These are phyloP conservation scores for Lemur catta DNA, from an alignment of 2,797 vertebrate genomes.

Conservation along the genomic window DNA sequence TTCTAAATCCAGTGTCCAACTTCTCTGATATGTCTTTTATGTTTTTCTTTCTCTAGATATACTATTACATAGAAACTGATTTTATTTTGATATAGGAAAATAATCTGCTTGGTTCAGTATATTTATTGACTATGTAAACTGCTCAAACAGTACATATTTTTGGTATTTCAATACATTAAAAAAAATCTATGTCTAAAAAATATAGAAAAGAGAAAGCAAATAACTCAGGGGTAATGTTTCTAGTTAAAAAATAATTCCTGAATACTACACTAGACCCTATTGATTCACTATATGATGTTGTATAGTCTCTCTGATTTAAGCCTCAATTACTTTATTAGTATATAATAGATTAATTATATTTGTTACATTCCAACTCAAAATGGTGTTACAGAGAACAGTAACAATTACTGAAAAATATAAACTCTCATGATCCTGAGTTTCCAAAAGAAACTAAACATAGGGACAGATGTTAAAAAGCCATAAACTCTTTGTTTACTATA, in stretches of 20 bases:
- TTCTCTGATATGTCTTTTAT: background rate
- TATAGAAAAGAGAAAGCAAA: background rate
- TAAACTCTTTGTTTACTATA: background rate
- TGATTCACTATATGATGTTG: background rate
- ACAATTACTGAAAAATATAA: background rate
- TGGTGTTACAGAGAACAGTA: background rate
- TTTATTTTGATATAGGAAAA: conserved; percentile 9
- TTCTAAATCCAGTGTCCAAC: background rate
- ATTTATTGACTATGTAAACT: background rate
- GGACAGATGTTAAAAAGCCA: background rate
- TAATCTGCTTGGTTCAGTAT: background rate
- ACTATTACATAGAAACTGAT: background rate
- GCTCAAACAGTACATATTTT: background rate
- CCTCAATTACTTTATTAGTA: background rate
- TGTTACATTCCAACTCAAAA: background rate
- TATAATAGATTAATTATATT: background rate
- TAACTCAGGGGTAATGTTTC: background rate
- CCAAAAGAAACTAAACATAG: background rate
- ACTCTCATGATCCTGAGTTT: background rate
- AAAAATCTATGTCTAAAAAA: background rate
- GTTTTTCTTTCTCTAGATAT: background rate
- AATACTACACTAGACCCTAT: background rate
- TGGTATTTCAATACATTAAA: background rate
- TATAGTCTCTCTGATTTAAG: background rate
- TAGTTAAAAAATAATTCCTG: background rate